Evolutionary conservation across 1,140 invertebrate species (phyloP).

Genomic region (Drosophila willistoni): DNA sequence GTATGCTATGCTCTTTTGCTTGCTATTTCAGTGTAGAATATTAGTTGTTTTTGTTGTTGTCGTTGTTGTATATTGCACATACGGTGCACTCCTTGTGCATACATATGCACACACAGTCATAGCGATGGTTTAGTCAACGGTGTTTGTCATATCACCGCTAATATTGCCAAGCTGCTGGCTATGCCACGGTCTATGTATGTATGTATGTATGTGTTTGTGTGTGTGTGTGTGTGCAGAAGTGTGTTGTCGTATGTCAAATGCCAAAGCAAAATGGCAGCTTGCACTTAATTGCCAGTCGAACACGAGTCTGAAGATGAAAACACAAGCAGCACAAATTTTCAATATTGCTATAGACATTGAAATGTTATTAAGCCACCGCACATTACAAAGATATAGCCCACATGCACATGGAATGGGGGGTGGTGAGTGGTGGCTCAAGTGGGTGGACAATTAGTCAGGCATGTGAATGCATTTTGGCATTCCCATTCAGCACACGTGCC

Average conservation of each 20-base stretch:
- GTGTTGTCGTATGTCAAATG: constrained; percentile 57
- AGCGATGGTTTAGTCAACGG: constrained; percentile 41
- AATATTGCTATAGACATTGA: constrained; percentile 56
- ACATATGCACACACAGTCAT: constrained; percentile 14
- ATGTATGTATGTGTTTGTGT: constrained; percentile 8
- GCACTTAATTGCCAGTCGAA: constrained; percentile 72
- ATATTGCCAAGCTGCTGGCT: constrained; percentile 61
- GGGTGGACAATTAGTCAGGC: constrained; percentile 30
- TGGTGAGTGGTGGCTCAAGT: not conserved
- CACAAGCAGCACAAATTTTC: constrained; percentile 53
- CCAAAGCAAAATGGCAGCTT: constrained; percentile 49
- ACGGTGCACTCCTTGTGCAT: constrained; percentile 42
- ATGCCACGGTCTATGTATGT: constrained; percentile 31
- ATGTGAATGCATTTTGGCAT: constrained; percentile 10
- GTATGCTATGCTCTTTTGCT: constrained; percentile 2
- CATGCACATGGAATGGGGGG: not conserved
- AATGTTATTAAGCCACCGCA: constrained; percentile 56
- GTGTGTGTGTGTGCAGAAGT: constrained; percentile 4
- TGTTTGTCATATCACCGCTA: constrained; percentile 74
- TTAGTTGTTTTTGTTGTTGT: not conserved
- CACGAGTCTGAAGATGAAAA: constrained; percentile 17
- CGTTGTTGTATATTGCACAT: constrained; percentile 33
- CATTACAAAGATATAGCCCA: constrained; percentile 41
- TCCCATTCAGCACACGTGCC: constrained; percentile 31
- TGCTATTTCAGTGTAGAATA: not conserved